phyloP scores from a whole-genome alignment of 2,113 vertebrate genomes.

The Kryptolebias marmoratus region DNA sequence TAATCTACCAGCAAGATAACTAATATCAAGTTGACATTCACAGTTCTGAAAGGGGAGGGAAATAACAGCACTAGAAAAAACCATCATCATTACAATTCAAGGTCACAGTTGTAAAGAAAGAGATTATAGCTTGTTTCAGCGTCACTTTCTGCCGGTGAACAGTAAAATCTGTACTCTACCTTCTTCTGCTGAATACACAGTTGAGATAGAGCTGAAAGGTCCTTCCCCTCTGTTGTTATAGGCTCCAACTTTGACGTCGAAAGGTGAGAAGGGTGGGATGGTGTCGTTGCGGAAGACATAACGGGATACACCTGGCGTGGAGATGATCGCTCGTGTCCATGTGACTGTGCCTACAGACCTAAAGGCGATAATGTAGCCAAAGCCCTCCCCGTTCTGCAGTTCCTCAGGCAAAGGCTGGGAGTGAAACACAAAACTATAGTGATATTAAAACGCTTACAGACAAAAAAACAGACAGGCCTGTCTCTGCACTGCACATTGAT shows the following conservation, averaged over 20 bases:
- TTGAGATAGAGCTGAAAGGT: constrained; percentile 89
- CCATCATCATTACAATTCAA: constrained; percentile 72
- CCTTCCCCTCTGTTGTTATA: constrained; percentile 95
- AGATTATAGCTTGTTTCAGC: constrained; percentile 50
- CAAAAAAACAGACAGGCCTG: constrained; percentile 72
- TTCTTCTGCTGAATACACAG: constrained; percentile 93
- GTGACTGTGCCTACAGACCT: constrained; percentile 84
- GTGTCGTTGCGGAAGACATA: constrained; percentile 93
- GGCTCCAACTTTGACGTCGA: constrained; percentile 92
- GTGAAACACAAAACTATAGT: constrained; percentile 85
- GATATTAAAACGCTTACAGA: constrained; percentile 87
- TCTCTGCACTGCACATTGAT: constrained; percentile 37
- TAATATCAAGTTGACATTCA: constrained; percentile 79
- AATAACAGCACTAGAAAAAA: constrained; percentile 35
- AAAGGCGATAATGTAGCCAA: constrained; percentile 94
- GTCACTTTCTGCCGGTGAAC: constrained; percentile 1
- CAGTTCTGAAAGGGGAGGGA: constrained; percentile 46
- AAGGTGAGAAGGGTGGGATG: constrained; percentile 89
- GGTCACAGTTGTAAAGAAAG: constrained; percentile 60
- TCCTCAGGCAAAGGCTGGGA: constrained; percentile 94
- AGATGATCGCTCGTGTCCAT: constrained; percentile 92
- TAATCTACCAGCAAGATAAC: constrained; percentile 80
- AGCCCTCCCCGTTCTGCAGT: constrained; percentile 93
- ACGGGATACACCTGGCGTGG: constrained; percentile 82
- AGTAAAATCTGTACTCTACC: constrained; percentile 74